phyloP scores from a whole-genome alignment of 1,140 invertebrate species.

The Drosophila busckii region DNA sequence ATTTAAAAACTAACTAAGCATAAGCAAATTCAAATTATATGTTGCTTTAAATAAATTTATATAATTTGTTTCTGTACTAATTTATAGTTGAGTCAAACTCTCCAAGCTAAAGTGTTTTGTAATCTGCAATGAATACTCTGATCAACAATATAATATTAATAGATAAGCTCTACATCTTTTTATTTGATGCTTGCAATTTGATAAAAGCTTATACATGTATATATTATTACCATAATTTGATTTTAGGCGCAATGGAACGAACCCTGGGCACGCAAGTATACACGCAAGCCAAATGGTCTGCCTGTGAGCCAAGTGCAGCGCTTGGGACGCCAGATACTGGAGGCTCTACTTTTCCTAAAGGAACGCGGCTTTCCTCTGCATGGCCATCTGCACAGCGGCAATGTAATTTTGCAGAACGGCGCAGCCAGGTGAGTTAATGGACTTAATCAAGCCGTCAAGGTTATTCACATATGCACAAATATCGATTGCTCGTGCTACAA shows the following conservation, averaged over 20 bases:
- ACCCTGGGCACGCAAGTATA: conserved; percentile 86
- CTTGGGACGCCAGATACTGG: conserved; percentile 92
- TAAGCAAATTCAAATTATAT: too few species aligned
- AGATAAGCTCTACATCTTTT: not conserved
- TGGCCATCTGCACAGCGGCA: conserved; percentile 92
- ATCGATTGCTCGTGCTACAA: too few species aligned
- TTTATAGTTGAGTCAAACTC: too few species aligned
- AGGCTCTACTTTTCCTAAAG: conserved; percentile 91
- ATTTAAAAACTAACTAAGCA: too few species aligned
- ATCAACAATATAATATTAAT: too few species aligned
- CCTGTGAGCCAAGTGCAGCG: conserved; percentile 88
- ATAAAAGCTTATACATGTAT: not conserved
- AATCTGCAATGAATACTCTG: too few species aligned
- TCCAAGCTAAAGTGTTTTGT: too few species aligned
- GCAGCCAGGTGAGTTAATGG: conserved; percentile 83
- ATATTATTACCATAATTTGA: not conserved
- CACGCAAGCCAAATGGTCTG: conserved; percentile 83
- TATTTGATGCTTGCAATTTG: not conserved
- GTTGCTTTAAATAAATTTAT: too few species aligned
- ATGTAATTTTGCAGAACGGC: conserved; percentile 94
- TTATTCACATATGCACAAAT: too few species aligned
- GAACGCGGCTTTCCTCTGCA: conserved; percentile 93
- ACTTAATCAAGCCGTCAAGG: conserved; percentile 21
- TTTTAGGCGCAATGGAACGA: conserved; percentile 82
- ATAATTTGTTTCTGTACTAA: too few species aligned